These are phyloP conservation scores for Catostylus mosaicus DNA, from an alignment of 30 jellyfish, hydroid and myxozoan genomes.

Conservation along the genomic window DNA sequence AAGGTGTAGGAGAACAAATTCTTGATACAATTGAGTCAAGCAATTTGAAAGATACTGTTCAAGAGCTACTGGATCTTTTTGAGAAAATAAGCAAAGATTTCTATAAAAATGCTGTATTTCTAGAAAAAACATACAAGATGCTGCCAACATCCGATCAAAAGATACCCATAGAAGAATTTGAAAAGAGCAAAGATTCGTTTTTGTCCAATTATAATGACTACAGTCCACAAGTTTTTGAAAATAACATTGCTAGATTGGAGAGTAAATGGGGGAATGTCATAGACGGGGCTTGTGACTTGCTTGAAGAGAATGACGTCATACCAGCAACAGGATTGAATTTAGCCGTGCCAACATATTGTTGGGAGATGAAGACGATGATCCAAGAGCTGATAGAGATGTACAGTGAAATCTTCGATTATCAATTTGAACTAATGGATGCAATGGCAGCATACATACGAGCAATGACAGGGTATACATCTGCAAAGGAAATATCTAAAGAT, in stretches of 20 bases:
- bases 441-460: neutral
- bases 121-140: neutral
- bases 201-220: neutral
- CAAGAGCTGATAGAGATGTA: neutral
- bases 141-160: neutral
- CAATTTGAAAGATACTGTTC: neutral
- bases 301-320: neutral
- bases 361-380: neutral
- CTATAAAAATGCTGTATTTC: neutral
- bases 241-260: neutral
- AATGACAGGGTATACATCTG: neutral
- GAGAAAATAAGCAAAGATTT: neutral
- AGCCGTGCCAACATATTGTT: neutral
- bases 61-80: neutral
- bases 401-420: neutral
- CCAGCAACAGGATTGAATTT: neutral
- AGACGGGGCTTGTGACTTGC: neutral
- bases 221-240: neutral
- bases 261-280: neutral
- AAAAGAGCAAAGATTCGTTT: neutral
- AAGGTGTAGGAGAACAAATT: neutral
- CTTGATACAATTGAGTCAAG: neutral
- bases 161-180: neutral
- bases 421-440: conserved; percentile 2
- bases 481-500: neutral